Percentiles rank a stretch among this genome's conserved stretches.
phyloP scores from a whole-genome alignment of 2,797 vertebrate species.

The Erithacus rubecula region DNA sequence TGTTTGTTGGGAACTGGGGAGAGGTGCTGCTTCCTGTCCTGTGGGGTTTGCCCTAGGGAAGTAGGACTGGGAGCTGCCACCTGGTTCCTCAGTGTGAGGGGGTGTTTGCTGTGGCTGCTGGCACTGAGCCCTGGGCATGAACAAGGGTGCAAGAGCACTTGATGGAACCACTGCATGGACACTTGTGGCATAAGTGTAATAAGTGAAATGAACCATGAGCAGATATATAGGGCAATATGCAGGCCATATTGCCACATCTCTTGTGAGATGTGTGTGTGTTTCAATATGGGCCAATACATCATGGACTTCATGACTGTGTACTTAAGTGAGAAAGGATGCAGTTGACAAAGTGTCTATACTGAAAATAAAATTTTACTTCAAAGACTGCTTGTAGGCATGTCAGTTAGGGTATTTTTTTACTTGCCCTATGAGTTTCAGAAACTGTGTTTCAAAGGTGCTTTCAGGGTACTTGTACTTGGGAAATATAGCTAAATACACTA shows the following conservation, averaged over 20 bases:
- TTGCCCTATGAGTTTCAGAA: neutral
- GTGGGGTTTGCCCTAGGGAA: neutral
- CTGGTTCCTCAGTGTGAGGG: fast-evolving
- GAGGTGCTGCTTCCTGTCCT: neutral
- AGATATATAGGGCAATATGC: neutral
- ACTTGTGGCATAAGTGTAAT: neutral
- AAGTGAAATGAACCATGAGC: neutral
- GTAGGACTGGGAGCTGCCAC: neutral
- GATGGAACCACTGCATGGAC: neutral
- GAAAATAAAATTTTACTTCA: neutral
- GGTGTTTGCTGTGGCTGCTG: neutral
- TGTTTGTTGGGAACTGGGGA: neutral
- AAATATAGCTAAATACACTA: neutral
- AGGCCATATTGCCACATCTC: neutral
- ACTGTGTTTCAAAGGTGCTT: neutral
- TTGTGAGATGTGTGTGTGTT: neutral
- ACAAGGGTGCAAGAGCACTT: fast-evolving
- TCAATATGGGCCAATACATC: neutral
- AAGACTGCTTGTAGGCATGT: neutral
- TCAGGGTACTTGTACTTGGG: neutral
- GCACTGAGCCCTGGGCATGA: neutral
- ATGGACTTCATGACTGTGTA: neutral
- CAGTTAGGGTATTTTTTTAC: neutral
- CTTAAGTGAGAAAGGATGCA: neutral
- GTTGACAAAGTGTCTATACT: neutral